Conservation (phyloP, 2,888 invertebrate genomes). For the Sesia bembeciformis region DNA sequence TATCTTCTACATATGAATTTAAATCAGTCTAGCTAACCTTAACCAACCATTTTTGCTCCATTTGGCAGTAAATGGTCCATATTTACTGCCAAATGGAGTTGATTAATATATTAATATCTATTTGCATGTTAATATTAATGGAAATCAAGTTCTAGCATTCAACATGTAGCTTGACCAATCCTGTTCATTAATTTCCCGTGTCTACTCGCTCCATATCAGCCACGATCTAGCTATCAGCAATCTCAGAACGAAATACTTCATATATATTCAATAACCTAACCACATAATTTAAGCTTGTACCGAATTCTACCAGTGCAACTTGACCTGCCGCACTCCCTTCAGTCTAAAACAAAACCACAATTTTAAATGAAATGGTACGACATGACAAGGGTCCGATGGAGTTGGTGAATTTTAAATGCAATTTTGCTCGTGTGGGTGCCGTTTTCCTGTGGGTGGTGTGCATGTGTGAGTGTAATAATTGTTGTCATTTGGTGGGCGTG, state of each 20-base stretch:
- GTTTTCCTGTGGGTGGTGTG: conserved; percentile 17
- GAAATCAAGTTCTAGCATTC: no score
- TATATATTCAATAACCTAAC: not conserved
- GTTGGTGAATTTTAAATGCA: not conserved
- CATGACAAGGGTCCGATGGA: not conserved
- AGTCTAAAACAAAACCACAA: not conserved
- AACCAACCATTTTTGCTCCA: no score
- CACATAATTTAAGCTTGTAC: not conserved
- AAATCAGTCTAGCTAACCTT: no score
- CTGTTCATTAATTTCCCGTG: not conserved
- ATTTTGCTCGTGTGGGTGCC: conserved; percentile 10
- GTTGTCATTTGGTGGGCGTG: conserved; percentile 47
- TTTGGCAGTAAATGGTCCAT: no score
- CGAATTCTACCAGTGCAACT: not conserved
- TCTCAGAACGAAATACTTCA: no score
- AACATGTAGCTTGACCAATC: not conserved
- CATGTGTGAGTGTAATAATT: conserved; percentile 19
- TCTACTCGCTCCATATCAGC: not conserved
- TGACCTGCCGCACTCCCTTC: not conserved
- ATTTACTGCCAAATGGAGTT: no score
- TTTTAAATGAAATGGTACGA: not conserved
- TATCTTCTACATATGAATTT: no score
- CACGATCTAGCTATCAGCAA: not conserved
- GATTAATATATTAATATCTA: no score
- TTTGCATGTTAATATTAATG: no score